Percentiles rank a stretch among this genome's conserved stretches.
Conservation (phyloP, 2,113 vertebrate genomes). For the Lamprologus callipterus region DNA sequence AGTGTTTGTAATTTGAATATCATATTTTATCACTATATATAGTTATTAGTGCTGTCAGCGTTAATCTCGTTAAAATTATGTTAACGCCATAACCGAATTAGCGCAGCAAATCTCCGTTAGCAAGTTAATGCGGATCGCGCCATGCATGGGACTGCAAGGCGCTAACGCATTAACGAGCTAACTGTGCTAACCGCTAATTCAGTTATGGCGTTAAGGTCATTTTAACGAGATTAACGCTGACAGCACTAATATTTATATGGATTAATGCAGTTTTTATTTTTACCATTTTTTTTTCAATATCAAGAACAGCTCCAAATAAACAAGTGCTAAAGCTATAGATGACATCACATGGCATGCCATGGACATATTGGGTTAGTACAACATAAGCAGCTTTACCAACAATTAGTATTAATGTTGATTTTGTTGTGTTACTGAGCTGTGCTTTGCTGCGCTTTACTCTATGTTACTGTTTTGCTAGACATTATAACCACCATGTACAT, state of each 20-base stretch:
- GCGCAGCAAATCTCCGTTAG: not conserved
- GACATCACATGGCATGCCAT: not conserved
- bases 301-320: not conserved
- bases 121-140: fast-evolving
- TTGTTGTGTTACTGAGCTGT: not conserved
- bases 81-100: not conserved
- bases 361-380: not conserved
- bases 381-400: not conserved
- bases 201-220: not conserved
- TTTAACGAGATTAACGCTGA: not conserved
- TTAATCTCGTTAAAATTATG: not conserved
- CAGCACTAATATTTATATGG: not conserved
- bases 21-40: not conserved
- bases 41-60: not conserved
- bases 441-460: not conserved
- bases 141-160: fast-evolving
- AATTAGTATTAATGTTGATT: not conserved
- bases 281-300: not conserved
- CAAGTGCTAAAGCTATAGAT: not conserved
- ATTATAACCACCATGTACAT: not conserved
- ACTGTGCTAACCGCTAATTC: not conserved
- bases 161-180: not conserved
- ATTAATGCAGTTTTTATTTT: not conserved
- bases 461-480: not conserved
- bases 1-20: not conserved